Evolutionary conservation across 2,797 vertebrate genomes (phyloP), one percentile per base, ranked within the genome.

Genomic region (Toxotes lorentzi): DNA sequence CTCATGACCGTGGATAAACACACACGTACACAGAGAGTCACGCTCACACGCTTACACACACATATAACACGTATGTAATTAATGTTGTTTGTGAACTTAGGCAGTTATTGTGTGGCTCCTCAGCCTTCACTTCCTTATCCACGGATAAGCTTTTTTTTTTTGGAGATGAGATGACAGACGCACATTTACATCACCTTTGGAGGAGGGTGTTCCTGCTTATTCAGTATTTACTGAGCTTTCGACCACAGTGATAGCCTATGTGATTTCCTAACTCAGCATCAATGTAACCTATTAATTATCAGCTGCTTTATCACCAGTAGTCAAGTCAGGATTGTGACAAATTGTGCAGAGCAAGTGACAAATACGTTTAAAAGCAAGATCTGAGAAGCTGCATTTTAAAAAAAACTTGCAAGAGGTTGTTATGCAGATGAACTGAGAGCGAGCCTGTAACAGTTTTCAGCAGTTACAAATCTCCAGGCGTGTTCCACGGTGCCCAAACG

Each of bases 1-100:
- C 86, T 81, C 89, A 85, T 51, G 86, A 72, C 78, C 70, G 84
- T 73, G 80, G 68, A 81, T 50, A 75, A 64, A 83, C 23, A 43
- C 82, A 56, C 60, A 35, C 27, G 2, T 7, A 27, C 24, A 7
- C 23, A 27, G 5, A n/a, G 9, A 54, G 47, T 45, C 43, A 23
- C 71, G 24, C 40, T 13, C 70, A 13, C n/a, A 40, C 72, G 21
- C 4, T 10, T 65, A 14, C 58, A 47, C 62, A 30, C 51, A 35
- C 32, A 8, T 50, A 12, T 0, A n/a, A 21, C 60, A 63, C 40
- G 30, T 34, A 47, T 76, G 69, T 27, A 73, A 71, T 21, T 68
- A 66, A 56, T 78, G 63, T 13, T 83, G 47, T 68, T 81, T 38
- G 56, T 65, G 67, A 65, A 70, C 21, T 73, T 56, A 16, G 19